phyloP scores from a whole-genome alignment of 2,888 invertebrate species.

The Lasius platythorax region DNA sequence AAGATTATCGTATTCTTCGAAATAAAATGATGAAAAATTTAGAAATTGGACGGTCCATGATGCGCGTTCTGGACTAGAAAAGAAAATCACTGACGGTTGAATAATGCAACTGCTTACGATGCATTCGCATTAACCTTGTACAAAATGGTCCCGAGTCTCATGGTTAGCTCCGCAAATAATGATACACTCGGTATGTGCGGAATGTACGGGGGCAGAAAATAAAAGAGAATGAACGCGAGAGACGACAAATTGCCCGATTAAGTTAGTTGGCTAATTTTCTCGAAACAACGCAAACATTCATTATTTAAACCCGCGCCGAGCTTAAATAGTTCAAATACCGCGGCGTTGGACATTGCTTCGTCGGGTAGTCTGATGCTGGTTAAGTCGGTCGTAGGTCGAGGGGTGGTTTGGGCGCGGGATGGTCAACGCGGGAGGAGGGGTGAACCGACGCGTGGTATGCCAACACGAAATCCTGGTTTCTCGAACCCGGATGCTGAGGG shows the following conservation, averaged over 20 bases:
- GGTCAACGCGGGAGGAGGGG: background rate
- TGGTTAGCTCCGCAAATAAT: background rate
- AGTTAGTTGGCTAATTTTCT: constrained; percentile 64
- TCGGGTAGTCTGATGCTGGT: background rate
- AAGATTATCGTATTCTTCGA: background rate
- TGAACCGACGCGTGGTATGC: background rate
- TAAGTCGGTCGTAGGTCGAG: constrained; percentile 25
- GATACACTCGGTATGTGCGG: background rate
- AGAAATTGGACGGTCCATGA: background rate
- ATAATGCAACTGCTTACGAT: background rate
- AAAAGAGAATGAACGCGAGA: background rate
- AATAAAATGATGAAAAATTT: background rate
- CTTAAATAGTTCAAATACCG: constrained; percentile 69
- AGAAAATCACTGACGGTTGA: background rate
- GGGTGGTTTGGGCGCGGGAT: constrained; percentile 21
- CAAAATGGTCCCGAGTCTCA: background rate
- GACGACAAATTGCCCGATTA: constrained; percentile 64
- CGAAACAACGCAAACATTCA: constrained; percentile 49
- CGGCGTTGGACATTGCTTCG: constrained; percentile 4
- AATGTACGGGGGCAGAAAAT: background rate
- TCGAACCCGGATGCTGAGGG: constrained; percentile 14
- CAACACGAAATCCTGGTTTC: constrained; percentile 47
- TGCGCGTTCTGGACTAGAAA: background rate
- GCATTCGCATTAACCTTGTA: background rate
- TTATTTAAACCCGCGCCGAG: constrained; percentile 66